Base-by-base conservation (phyloP, 2,888 invertebrate genomes). In the Melanostoma scalare region DNA sequence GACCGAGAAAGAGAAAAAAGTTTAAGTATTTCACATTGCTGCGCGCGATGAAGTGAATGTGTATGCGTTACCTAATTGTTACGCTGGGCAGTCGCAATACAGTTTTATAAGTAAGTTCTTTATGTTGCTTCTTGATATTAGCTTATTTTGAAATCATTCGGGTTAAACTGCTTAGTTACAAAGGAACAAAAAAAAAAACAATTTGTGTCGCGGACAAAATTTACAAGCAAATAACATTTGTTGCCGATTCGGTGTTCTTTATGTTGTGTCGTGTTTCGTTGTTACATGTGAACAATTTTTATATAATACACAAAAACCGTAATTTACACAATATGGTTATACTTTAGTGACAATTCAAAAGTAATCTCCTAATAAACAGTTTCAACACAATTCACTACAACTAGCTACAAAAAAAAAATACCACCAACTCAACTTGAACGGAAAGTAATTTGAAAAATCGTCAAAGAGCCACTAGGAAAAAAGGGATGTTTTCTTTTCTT, bases 1-100 rank as follows among this genome's bases (percentile, higher is more conserved):
- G 76, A 81, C 52, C 67, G 65, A 68, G 63, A 56, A 33, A 56
- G 30, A 46, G 10, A 55, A 56, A 38, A 63, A 46, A 53, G 65
- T 56, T 60, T 40, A 48, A 58, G 38, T 65, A 82, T 56, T 78
- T 58, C 53, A 82, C 78, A 68, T 69, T 53, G 69, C 61, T 77
- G 78, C 55, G 52, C 52, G 58, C 73, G 77, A 68, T 82, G 73
- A 44, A 69, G 80, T 67, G 76, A 77, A 33, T 81, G 81, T 82
- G 68, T 73, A 78, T 73, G 73, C 73, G 82, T 84, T 84, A 79
- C 79, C 79, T 84, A 75, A 75, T 79, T 84, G 84, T 84, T 84
- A 84, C 84, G 84, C 84, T 84, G 84, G 84, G 84, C 84, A 75
- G 74, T 84, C 75, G 79, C 78, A 71, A 65, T 75, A 75, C 74